Conservation (phyloP, 1,140 invertebrate species). For the Plodia interpunctella region DNA sequence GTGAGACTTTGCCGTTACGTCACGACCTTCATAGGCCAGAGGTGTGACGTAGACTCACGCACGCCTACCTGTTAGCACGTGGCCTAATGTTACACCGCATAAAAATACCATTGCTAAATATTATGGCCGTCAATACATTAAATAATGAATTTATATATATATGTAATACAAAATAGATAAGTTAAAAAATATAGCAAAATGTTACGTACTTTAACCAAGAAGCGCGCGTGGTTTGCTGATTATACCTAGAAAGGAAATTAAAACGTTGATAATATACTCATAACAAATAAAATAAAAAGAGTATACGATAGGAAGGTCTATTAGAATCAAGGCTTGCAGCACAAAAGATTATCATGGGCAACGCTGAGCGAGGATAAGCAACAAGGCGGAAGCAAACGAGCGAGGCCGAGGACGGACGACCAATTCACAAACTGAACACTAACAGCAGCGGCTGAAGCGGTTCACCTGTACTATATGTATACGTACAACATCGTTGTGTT, state of each 20-base stretch:
- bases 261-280: slow-evolving; percentile 48
- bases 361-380: slow-evolving; percentile 65
- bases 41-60: slow-evolving; percentile 53
- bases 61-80: slow-evolving; percentile 52
- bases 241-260: slow-evolving; percentile 74
- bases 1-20: slow-evolving; percentile 54
- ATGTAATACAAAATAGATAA: no score
- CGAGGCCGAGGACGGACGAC: slow-evolving; percentile 67
- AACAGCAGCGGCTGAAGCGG: slow-evolving; percentile 29
- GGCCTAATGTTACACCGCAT: slow-evolving; percentile 33
- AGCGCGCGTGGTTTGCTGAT: slow-evolving; percentile 67
- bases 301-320: slow-evolving; percentile 46
- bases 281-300: slow-evolving; percentile 36
- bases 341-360: slow-evolving; percentile 65
- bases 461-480: slow-evolving; percentile 23
- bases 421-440: slow-evolving; percentile 61
- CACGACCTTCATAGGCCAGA: slow-evolving; percentile 60
- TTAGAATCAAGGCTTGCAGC: slow-evolving; percentile 55
- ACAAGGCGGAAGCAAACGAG: slow-evolving; percentile 60
- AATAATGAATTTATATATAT: slow-evolving; percentile 19
- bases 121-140: no score
- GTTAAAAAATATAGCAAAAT: slow-evolving; percentile 34
- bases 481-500: not conserved
- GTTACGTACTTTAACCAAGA: slow-evolving; percentile 72
- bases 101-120: slow-evolving; percentile 15